Base-by-base conservation (phyloP, 2,888 invertebrate species). In the Drosophila paracracens region DNA sequence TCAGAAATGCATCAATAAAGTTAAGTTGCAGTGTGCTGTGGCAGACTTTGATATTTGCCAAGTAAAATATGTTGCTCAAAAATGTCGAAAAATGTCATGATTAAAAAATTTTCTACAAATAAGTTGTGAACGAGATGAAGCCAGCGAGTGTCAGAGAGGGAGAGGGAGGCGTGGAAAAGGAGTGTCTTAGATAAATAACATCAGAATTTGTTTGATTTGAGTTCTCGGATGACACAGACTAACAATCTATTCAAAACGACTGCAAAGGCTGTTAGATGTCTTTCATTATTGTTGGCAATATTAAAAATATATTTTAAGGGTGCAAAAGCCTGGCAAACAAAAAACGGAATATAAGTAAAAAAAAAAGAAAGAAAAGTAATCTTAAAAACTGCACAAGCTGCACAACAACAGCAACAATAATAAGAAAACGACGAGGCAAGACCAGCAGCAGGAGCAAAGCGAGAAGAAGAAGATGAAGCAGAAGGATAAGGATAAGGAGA, bases 301-400 rank as follows among this genome's bases (percentile, higher is more conserved):
- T 73, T 72, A 61, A 48, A 50, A 59, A 27, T 33, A 54, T 59
- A 54, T 58, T 48, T 73, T 57, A 64, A 63, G 79, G 60, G 52
- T 58, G 74, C 66, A 60, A 52, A 40, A 53, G 18, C 25, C 46
- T 21, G 46, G n/a, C 33, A 40, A 61, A n/a, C 6, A 6, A n/a
- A 33, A 29, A 36, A 61, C 35, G 16, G 29, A 11, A 50, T 33
- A 18, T 13, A 40, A n/a, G 4, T 10, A 33, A 40, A 50, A 48
- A 53, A 3, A 51, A 59, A 58, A n/a, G n/a, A n/a, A 51, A 48
- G 21, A 74, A 48, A 66, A 73, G 21, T 60, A 53, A 64, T 46
- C 76, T 71, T 58, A 64, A 80, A 62, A 76, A 76, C 63, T 80
- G 76, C 77, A 76, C 67, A 76, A 70, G 70, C 53, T 70, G 77